phyloP scores from a whole-genome alignment of 2,113 vertebrate genomes.

The Sinocyclocheilus grahami region DNA sequence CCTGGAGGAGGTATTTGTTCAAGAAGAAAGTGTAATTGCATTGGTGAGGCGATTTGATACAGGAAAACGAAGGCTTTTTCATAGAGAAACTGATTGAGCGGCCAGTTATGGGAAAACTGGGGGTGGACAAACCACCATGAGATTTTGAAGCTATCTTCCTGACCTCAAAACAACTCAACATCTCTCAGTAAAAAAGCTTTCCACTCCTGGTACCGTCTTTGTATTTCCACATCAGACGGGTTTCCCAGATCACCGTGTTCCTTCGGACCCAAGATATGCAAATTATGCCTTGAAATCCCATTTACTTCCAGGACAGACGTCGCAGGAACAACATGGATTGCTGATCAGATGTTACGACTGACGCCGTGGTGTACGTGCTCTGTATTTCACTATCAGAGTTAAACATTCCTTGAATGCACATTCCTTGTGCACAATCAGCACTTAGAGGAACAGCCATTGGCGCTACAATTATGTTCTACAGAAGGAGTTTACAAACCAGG shows the following conservation, averaged over 20 bases:
- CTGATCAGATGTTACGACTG: neutral
- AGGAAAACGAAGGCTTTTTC: conserved; percentile 15
- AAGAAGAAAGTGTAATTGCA: neutral
- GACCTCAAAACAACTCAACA: conserved; percentile 5
- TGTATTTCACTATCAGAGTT: conserved; percentile 3
- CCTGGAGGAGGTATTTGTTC: neutral
- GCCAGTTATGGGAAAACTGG: conserved; percentile 46
- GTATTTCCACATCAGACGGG: neutral
- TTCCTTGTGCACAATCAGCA: neutral
- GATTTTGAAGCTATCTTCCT: neutral
- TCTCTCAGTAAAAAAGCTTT: too few relatives aligned
- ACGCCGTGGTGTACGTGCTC: neutral
- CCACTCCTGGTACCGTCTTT: too few relatives aligned
- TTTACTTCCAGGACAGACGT: neutral
- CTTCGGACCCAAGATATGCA: neutral
- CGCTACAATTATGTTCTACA: neutral
- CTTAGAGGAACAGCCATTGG: neutral
- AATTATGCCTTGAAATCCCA: neutral
- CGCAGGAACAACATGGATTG: neutral
- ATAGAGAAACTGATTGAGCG: neutral
- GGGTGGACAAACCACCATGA: conserved; percentile 33
- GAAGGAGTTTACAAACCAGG: neutral
- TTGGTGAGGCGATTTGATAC: conserved; percentile 18
- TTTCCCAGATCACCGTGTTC: neutral
- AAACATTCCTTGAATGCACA: conserved; percentile 30